Percentiles rank a stretch among this genome's conserved stretches.
Conservation (phyloP, 2,113 vertebrate genomes). For the Onychostruthus taczanowskii region DNA sequence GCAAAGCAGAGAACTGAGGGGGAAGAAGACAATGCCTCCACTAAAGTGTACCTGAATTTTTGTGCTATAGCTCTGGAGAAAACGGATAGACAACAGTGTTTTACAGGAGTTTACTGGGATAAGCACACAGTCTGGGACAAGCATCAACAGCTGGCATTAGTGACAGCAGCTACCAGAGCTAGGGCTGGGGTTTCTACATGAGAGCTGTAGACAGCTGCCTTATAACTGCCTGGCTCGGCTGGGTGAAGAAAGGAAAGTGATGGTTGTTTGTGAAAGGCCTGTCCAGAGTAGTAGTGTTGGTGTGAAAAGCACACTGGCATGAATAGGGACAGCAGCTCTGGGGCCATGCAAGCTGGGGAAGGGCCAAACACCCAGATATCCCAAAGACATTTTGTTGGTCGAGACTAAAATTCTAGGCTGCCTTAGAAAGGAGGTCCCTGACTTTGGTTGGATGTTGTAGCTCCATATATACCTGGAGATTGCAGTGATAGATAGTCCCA, state of each 20-base stretch:
- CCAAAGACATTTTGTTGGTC: not conserved
- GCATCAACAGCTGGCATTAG: not conserved
- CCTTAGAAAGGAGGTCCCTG: not conserved
- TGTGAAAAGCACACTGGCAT: not conserved
- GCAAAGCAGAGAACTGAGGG: not conserved
- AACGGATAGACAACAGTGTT: not conserved
- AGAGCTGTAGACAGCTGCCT: not conserved
- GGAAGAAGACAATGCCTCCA: not conserved
- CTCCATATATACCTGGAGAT: not conserved
- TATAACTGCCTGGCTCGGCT: not conserved
- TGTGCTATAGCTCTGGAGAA: not conserved
- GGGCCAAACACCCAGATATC: not conserved
- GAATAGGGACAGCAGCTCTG: not conserved
- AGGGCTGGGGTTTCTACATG: not conserved
- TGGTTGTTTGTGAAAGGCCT: not conserved
- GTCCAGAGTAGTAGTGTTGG: not conserved
- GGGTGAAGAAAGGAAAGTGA: not conserved
- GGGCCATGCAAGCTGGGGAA: accelerated
- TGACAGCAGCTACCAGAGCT: not conserved
- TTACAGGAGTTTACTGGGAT: not conserved
- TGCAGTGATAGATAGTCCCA: accelerated
- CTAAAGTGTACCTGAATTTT: not conserved
- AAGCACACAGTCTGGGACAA: not conserved
- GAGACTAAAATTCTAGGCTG: not conserved
- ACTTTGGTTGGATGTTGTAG: accelerated